Base-by-base conservation (phyloP, 2,113 vertebrate genomes). In the Cinclus mexicanus region DNA sequence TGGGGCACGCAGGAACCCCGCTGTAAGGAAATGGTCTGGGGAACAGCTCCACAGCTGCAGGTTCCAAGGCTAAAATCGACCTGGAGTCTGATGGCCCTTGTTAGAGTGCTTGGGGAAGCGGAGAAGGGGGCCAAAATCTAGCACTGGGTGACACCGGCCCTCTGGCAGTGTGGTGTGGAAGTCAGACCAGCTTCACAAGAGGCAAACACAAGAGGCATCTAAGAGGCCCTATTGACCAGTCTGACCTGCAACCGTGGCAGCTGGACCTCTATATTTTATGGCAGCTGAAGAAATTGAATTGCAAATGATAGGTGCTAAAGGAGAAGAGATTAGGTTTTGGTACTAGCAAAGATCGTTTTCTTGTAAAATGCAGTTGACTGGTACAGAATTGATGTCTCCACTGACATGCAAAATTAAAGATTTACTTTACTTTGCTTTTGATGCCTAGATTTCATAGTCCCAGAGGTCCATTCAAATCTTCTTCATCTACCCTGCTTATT, bases 391-490 rank as follows among this genome's bases (percentile, higher is more conserved):
- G 37, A 28, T 53, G 16, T 59, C 53, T 57, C 33, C 39, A 22
- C 35, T 69, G 77, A 67, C 29, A 50, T 0, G 0, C 3, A 6
- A 37, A 37, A 46, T 53, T 42, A 53, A 79, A 74, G 24, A 25
- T 57, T 37, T 79, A 7, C 2, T 71, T 85, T 65, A 12, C 41
- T 87, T 92, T 88, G 33, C 8, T 79, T 47, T 72, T 35, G 7
- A 35, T 8, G 1, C 14, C 41, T 44, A 20, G 21, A 46, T 69
- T 90, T 85, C 19, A 35, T 47, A 64, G 59, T 10, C 42, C 9
- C 1, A 5, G 37, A 33, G 14, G 7, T 53, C 75, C 14, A 25
- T 29, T 37, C 29, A 46, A 47, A 49, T 65, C 15, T 49, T 90
- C 55, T 52, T 20, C 14, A 8, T 6, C 8, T 42, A 47, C 9